Evolutionary conservation across 2,797 vertebrate species (phyloP), one percentile per base, ranked within the genome.

Genomic region (Acropternis orthonyx): DNA sequence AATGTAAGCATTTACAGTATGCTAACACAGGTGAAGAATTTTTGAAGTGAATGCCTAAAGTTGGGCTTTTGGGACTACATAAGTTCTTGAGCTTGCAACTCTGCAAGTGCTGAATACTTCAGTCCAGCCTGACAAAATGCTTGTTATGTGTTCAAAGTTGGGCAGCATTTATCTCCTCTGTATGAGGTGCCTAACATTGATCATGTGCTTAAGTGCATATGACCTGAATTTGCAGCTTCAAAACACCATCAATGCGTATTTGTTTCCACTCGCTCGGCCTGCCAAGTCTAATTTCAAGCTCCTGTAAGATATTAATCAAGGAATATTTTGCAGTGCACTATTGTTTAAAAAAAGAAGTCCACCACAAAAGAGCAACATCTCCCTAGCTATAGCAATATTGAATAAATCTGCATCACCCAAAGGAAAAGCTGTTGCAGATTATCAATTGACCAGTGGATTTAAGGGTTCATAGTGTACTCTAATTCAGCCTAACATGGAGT

Each of bases 381-480:
- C 30, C 82, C 52, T 22, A 39, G 43, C 52, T 28, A 6, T 23
- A 74, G 43, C 68, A 39, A 17, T 30, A 68, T 0, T 44, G 32
- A 91, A 73, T 22, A 62, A 48, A 71, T 30, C 58, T 43, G 41
- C 46, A 26, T 6, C 0, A 7, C 43, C 56, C 56, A 18, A 58
- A 74, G 41, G 69, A 63, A 93, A 87, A 76, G 52, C 61, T 85
- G 59, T 14, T 77, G 56, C 74, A 92, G 41, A 71, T 92, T 63
- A 85, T 56, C 37, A 80, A 27, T 44, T 30, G 43, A 81, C 15
- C 1, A 73, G 49, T 0, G 0, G 37, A 37, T 71, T 91, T 75
- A 90, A 74, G 77, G 46, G 34, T 54, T 92, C 62, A 54, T 16
- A 49, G 68, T 48, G 49, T 54, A 9, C 65, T 77, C 81, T 55